Conservation (phyloP, 2,888 invertebrate genomes). For the Calameuta pallipes region DNA sequence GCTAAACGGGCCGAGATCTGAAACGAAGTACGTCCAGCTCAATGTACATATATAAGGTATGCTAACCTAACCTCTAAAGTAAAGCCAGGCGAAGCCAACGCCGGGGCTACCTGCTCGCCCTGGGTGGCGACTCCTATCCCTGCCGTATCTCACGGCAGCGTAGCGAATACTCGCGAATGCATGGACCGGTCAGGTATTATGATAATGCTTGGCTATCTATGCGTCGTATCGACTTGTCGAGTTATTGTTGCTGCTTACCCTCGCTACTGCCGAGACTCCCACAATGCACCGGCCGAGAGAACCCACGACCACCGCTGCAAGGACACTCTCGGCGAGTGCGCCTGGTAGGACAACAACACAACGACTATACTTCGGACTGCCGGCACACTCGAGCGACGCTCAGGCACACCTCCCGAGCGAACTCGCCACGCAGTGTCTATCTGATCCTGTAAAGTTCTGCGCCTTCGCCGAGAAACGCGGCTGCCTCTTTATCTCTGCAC, state of each 20-base stretch:
- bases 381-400: background rate
- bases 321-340: constrained; percentile 8
- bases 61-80: background rate
- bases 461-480: constrained; percentile 15
- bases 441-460: constrained; percentile 36
- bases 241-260: constrained; percentile 47
- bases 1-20: background rate
- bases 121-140: constrained; percentile 41
- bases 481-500: constrained; percentile 32
- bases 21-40: background rate
- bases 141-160: constrained; percentile 34
- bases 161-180: constrained; percentile 32
- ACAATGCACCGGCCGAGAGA: constrained; percentile 17
- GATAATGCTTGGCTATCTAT: constrained; percentile 50
- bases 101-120: constrained; percentile 43
- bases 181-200: constrained; percentile 46
- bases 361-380: background rate
- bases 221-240: constrained; percentile 53
- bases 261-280: constrained; percentile 24
- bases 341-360: constrained; percentile 13
- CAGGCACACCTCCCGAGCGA: constrained; percentile 1
- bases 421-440: constrained; percentile 16
- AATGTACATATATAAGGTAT: background rate
- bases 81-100: constrained; percentile 9
- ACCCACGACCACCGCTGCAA: constrained; percentile 19